These are phyloP conservation scores for Ectropis crepuscularia DNA, from an alignment of 2,888 invertebrate genomes.

Conservation along the genomic window DNA sequence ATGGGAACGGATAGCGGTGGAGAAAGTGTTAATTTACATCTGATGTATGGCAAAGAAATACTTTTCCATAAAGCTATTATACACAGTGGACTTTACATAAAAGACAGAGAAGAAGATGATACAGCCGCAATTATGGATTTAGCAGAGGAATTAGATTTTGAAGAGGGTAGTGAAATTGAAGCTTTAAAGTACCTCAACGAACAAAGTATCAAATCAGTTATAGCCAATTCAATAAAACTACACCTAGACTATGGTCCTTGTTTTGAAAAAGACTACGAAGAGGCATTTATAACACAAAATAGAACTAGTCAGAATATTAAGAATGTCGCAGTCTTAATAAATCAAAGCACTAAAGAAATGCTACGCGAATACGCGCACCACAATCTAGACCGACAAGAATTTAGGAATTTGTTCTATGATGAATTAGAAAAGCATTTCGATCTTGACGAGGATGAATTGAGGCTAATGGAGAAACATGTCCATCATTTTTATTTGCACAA, in stretches of 20 bases:
- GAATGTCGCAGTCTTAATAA: slow-evolving; percentile 31
- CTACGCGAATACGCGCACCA: slow-evolving; percentile 22
- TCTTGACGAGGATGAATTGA: slow-evolving; percentile 34
- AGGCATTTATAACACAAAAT: slow-evolving; percentile 24
- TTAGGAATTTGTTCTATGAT: slow-evolving; percentile 13
- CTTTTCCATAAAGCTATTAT: slow-evolving; percentile 41
- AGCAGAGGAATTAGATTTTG: slow-evolving; percentile 32
- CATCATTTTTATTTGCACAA: slow-evolving; percentile 47
- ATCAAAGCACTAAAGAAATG: slow-evolving; percentile 31
- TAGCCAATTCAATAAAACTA: slow-evolving; percentile 27
- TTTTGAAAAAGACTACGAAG: slow-evolving; percentile 28
- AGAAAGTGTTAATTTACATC: slow-evolving; percentile 36
- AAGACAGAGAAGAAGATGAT: slow-evolving; percentile 21
- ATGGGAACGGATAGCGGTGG: slow-evolving; percentile 45
- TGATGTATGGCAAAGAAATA: slow-evolving; percentile 32
- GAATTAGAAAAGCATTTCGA: slow-evolving; percentile 36
- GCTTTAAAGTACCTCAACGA: slow-evolving; percentile 33
- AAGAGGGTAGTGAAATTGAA: slow-evolving; percentile 18
- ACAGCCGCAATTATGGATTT: slow-evolving; percentile 24
- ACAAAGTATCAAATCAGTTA: slow-evolving; percentile 27
- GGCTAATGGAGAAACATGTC: slow-evolving; percentile 39
- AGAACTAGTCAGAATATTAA: slow-evolving; percentile 15
- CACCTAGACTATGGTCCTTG: slow-evolving; percentile 34
- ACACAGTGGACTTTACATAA: slow-evolving; percentile 31
- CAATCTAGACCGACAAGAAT: slow-evolving; percentile 21